Percentiles rank a stretch among this genome's conserved stretches.
Evolutionary conservation across 2,888 invertebrate species (phyloP).

Genomic region (Hipparchia sbordonii): DNA sequence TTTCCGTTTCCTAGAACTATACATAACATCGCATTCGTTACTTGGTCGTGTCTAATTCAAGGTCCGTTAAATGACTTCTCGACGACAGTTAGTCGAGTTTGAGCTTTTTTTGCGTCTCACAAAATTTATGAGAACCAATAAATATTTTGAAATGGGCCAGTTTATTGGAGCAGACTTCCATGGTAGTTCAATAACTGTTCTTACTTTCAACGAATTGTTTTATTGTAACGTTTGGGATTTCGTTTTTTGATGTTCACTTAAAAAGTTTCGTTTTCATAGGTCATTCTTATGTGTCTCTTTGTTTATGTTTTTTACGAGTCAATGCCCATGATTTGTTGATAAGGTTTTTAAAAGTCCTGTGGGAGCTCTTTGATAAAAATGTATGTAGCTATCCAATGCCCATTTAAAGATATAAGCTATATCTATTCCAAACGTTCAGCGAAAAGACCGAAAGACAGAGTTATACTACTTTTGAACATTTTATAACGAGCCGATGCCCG

Average conservation of each 20-base stretch:
- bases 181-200: constrained; percentile 77
- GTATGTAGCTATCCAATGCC: too few species aligned
- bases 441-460: too few species aligned
- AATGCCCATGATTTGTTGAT: too few species aligned
- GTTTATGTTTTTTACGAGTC: constrained; percentile 1
- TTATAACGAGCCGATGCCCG: too few species aligned
- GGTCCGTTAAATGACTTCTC: constrained; percentile 70
- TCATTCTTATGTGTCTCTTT: constrained; percentile 39
- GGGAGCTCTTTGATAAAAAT: too few species aligned
- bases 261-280: constrained; percentile 72
- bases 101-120: constrained; percentile 28
- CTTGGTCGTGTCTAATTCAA: constrained; percentile 59
- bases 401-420: too few species aligned
- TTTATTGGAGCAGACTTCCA: constrained; percentile 76
- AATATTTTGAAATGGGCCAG: constrained; percentile 76
- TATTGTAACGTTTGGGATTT: constrained; percentile 48
- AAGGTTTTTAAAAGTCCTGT: too few species aligned
- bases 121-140: constrained; percentile 72
- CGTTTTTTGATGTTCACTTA: constrained; percentile 55
- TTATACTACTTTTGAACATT: too few species aligned
- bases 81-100: constrained; percentile 65
- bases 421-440: too few species aligned
- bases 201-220: constrained; percentile 73
- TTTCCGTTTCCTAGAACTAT: constrained; percentile 73
- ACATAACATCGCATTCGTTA: constrained; percentile 59